phyloP scores from a whole-genome alignment of 2,888 invertebrate species.

The Lepidonotus clava region DNA sequence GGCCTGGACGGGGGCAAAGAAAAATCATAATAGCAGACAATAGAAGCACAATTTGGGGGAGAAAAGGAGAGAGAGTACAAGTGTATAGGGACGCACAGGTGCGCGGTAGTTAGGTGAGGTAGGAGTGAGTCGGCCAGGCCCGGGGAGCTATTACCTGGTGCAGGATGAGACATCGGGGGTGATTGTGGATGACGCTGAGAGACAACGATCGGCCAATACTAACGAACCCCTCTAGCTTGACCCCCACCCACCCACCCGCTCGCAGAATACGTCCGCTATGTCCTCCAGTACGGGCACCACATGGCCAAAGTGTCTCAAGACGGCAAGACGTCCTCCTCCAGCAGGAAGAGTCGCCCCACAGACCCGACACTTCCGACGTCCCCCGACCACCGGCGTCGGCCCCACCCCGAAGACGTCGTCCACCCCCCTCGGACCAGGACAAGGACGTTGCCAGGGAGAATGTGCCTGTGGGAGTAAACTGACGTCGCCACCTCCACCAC shows the following conservation, averaged over 20 bases:
- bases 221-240: too few species aligned
- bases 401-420: too few species aligned
- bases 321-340: neutral
- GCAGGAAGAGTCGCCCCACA: neutral
- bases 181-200: neutral
- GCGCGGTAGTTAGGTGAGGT: neutral
- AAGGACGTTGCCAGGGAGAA: too few species aligned
- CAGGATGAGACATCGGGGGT: conserved; percentile 4
- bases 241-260: too few species aligned
- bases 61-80: neutral
- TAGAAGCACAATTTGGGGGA: neutral
- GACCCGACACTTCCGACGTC: neutral
- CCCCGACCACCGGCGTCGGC: neutral
- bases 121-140: too few species aligned
- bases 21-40: neutral
- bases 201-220: too few species aligned
- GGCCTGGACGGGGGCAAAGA: neutral
- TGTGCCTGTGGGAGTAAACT: too few species aligned
- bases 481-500: too few species aligned
- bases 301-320: neutral
- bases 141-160: conserved; percentile 17
- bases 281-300: neutral
- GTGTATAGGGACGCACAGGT: neutral
- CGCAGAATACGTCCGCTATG: too few species aligned
- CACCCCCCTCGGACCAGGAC: too few species aligned